Evolutionary conservation across 92 coral and sea anemone genomes (phyloP), one percentile per base, ranked within the genome.

Genomic region (Scolanthus callimorphus): DNA sequence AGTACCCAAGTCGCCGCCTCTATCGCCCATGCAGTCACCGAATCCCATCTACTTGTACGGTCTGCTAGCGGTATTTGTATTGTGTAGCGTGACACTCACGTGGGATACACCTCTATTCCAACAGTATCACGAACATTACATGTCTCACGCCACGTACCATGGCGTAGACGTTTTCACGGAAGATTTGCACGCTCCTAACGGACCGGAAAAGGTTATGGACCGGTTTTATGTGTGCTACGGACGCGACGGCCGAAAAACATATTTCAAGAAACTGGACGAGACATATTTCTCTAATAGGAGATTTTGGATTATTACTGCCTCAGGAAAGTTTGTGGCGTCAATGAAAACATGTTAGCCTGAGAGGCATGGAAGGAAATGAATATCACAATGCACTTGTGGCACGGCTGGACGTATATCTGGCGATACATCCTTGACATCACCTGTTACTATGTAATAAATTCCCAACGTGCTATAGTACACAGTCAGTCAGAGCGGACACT

Each of bases 161-260:
- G 98, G 98, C 1, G 83, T 92, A 2, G 98, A 92, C 26, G 96
- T 92, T 23, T 92, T 92, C 60, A 92, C 98, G 1, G 98, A 88
- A 74, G 85, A 84, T 37, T 89, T 92, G 17, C 79, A 84, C 51
- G 83, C 96, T 27, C 90, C 96, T 11, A 72, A 61, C 2, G 98
- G 90, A 22, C 98, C 98, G 4, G 98, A 88, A 51, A 83, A 88
- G 60, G 83, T 92, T 39, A 92, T 92, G 98, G 98, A 92, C 54
- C 79, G 78, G 39, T 92, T 92, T 55, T 92, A 92, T 39, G 71
- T 92, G 37, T 92, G 98, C 65, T 88, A 88, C 59, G 96, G 91
- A 20, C 73, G 86, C 64, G 96, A 92, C 52, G 98, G 98, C 45
- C 90, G 96, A 19, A 92, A 88, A 51, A 92, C 98, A 9, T 92